A percentile compares a stretch with the other conserved stretches of the same genome.
phyloP scores from a whole-genome alignment of 2,888 invertebrate species.

The Notocelia uddmanniana region DNA sequence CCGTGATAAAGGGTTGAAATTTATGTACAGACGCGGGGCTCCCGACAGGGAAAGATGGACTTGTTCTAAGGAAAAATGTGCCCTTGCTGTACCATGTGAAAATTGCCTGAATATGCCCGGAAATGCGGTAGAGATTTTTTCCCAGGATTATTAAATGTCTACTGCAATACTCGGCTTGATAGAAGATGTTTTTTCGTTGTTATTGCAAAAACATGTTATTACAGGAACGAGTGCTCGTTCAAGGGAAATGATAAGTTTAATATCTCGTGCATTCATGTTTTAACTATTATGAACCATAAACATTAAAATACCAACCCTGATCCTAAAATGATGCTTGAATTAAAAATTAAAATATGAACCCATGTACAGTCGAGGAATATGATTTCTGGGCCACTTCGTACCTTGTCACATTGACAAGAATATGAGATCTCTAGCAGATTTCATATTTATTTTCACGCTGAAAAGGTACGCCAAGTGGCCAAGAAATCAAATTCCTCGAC shows the following conservation, averaged over 20 bases:
- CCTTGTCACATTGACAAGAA: too few species aligned
- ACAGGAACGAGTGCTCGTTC: conserved; percentile 15
- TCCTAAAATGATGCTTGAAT: not conserved
- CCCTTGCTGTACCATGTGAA: conserved; percentile 40
- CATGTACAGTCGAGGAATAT: too few species aligned
- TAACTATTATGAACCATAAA: not conserved
- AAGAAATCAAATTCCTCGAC: not conserved
- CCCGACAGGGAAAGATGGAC: conserved; percentile 65
- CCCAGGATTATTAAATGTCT: conserved; percentile 28
- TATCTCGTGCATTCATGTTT: not conserved
- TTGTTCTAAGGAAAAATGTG: conserved; percentile 49
- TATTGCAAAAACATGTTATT: conserved; percentile 16
- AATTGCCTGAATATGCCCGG: conserved; percentile 41
- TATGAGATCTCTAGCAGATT: too few species aligned
- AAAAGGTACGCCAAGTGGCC: too few species aligned
- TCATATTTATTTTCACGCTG: too few species aligned
- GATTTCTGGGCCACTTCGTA: too few species aligned
- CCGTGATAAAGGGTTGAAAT: conserved; percentile 71
- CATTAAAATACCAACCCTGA: not conserved
- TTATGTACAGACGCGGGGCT: conserved; percentile 60
- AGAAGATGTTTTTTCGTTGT: conserved; percentile 31
- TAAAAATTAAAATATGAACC: too few species aligned
- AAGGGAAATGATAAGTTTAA: not conserved
- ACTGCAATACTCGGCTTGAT: conserved; percentile 27
- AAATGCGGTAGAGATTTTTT: conserved; percentile 43